phyloP scores from a whole-genome alignment of 2,888 invertebrate species.

The Meteorus cinctellus region DNA sequence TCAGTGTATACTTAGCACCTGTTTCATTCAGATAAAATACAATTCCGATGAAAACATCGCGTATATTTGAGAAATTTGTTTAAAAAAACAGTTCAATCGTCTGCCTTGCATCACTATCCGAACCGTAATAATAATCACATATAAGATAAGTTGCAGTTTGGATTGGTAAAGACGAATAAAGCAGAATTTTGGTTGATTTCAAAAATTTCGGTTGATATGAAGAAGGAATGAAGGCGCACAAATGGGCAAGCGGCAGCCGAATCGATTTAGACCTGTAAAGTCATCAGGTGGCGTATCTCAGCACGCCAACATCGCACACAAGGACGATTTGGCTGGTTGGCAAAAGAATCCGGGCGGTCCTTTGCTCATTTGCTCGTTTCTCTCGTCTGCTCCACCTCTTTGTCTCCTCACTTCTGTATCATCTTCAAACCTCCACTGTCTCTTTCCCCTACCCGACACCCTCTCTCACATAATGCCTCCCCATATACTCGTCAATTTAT shows the following conservation, averaged over 20 bases:
- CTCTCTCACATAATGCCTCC: conserved; percentile 63
- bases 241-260: conserved; percentile 22
- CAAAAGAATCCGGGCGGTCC: conserved; percentile 50
- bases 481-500: conserved; percentile 72
- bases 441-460: conserved; percentile 42
- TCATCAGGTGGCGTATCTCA: conserved; percentile 17
- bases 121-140: no score
- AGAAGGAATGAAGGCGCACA: not conserved
- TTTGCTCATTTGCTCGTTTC: conserved; percentile 44
- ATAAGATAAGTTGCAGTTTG: no score
- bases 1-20: no score
- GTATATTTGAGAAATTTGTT: no score
- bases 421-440: not conserved
- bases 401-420: conserved; percentile 21
- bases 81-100: no score
- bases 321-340: conserved; percentile 33
- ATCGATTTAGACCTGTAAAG: conserved; percentile 15
- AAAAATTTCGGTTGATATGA: not conserved
- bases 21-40: no score
- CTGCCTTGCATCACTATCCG: no score
- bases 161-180: no score
- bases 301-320: not conserved
- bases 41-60: no score
- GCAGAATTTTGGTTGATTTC: not conserved
- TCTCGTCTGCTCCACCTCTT: conserved; percentile 52